Evolutionary conservation across 2,888 invertebrate species (phyloP).

Genomic region (Erannis defoliaria): DNA sequence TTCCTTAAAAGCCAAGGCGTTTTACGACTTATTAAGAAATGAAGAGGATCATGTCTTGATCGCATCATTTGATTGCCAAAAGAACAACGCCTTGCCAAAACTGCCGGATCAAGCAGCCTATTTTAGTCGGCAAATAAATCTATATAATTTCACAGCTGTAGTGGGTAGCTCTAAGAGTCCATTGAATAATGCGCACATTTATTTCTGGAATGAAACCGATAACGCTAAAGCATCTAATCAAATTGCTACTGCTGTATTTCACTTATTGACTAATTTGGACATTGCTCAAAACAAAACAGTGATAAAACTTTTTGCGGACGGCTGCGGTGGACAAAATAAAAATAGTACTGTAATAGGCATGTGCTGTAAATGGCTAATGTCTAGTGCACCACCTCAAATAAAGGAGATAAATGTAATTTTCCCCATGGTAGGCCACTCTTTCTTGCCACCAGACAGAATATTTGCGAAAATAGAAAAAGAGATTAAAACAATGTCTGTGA

Average conservation of each 20-base stretch:
- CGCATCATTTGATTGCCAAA: not conserved
- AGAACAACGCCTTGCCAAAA: conserved; percentile 2
- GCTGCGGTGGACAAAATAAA: not conserved
- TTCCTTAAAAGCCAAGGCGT: not conserved
- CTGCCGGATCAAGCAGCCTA: not conserved
- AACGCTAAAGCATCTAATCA: not conserved
- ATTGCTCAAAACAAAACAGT: not conserved
- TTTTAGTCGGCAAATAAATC: not conserved
- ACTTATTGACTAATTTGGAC: not conserved
- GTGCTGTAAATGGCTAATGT: not conserved
- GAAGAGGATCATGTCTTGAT: not conserved
- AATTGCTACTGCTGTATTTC: not conserved
- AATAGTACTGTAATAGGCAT: not conserved
- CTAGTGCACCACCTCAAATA: not conserved
- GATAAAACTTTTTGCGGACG: not conserved
- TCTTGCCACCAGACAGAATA: not conserved
- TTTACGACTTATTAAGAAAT: not conserved
- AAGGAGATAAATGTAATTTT: not conserved
- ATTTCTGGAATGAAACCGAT: not conserved
- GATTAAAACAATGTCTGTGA: too few relatives aligned
- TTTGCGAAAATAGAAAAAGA: not conserved
- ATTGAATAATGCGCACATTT: not conserved
- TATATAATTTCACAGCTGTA: not conserved
- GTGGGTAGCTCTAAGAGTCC: not conserved
- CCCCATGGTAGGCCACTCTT: not conserved